These are phyloP conservation scores for Agelas oroides DNA, from an alignment of 37 sponge, comb jelly and placozoan species.

Conservation along the genomic window DNA sequence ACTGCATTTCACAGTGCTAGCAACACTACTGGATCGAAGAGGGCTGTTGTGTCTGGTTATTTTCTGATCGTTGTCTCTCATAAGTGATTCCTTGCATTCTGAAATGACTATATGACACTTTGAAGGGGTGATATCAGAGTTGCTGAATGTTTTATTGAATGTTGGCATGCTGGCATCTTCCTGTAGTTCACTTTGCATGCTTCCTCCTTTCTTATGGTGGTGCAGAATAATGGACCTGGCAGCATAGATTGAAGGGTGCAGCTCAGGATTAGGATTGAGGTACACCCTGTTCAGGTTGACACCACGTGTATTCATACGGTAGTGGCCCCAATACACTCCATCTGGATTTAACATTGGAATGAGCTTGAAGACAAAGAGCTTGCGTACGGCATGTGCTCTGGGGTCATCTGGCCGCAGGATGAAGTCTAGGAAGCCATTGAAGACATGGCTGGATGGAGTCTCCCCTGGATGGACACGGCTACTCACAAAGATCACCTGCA, in stretches of 20 bases:
- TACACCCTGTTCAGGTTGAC: slow-evolving; percentile 94
- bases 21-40: too few species aligned
- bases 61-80: too few species aligned
- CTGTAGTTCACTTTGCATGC: neutral
- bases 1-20: too few species aligned
- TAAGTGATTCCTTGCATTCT: too few species aligned
- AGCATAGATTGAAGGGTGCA: slow-evolving; percentile 93
- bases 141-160: too few species aligned
- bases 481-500: slow-evolving; percentile 91
- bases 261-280: slow-evolving; percentile 74
- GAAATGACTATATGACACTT: too few species aligned
- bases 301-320: slow-evolving; percentile 85
- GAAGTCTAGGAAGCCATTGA: slow-evolving; percentile 97
- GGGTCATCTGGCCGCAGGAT: slow-evolving; percentile 85
- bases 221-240: slow-evolving; percentile 77
- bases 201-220: slow-evolving; percentile 61
- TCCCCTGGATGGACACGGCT: slow-evolving; percentile 98
- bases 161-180: too few species aligned
- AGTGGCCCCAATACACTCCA: slow-evolving; percentile 82
- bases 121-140: too few species aligned
- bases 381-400: slow-evolving; percentile 69
- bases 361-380: slow-evolving; percentile 92
- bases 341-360: slow-evolving; percentile 98
- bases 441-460: slow-evolving; percentile 94
- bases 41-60: too few species aligned